Percentiles rank a stretch among this genome's conserved stretches.
Conservation (phyloP, 2,113 vertebrate species). For the Leptobrachium ailaonicum region DNA sequence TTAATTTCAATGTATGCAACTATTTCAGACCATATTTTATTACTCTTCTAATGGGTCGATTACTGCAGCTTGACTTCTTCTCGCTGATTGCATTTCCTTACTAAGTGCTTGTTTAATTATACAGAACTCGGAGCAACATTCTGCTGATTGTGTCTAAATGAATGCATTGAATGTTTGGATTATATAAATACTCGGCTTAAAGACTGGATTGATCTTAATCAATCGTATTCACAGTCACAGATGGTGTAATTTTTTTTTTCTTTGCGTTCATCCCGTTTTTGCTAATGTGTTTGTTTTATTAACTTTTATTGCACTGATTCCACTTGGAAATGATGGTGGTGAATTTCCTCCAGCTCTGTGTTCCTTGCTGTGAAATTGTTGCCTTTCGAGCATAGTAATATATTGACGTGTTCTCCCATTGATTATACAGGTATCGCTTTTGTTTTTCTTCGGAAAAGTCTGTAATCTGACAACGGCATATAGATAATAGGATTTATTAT, state of each 20-base stretch:
- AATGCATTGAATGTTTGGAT: slow-evolving; percentile 35
- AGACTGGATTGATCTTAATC: slow-evolving; percentile 39
- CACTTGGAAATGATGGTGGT: neutral
- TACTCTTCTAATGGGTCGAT: neutral
- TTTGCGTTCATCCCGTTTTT: slow-evolving; percentile 12
- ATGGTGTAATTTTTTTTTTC: neutral
- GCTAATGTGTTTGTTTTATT: slow-evolving; percentile 38
- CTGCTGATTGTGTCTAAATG: slow-evolving; percentile 40
- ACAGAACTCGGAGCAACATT: slow-evolving; percentile 40
- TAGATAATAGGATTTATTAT: neutral
- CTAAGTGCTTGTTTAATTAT: slow-evolving; percentile 47
- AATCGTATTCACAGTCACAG: slow-evolving; percentile 37
- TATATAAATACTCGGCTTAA: slow-evolving; percentile 29
- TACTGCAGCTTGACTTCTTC: slow-evolving; percentile 28
- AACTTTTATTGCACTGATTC: slow-evolving; percentile 11
- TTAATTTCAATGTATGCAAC: slow-evolving; percentile 16
- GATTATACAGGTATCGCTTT: neutral
- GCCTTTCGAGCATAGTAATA: neutral
- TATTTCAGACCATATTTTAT: slow-evolving; percentile 5
- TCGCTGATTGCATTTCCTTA: slow-evolving; percentile 38
- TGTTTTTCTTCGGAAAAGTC: neutral
- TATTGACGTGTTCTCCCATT: neutral
- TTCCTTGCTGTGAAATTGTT: neutral
- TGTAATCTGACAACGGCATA: neutral
- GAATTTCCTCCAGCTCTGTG: neutral